A percentile compares a stretch with the other conserved stretches of the same genome.
Conservation (phyloP, 2,113 vertebrate species). For the Silurus meridionalis region DNA sequence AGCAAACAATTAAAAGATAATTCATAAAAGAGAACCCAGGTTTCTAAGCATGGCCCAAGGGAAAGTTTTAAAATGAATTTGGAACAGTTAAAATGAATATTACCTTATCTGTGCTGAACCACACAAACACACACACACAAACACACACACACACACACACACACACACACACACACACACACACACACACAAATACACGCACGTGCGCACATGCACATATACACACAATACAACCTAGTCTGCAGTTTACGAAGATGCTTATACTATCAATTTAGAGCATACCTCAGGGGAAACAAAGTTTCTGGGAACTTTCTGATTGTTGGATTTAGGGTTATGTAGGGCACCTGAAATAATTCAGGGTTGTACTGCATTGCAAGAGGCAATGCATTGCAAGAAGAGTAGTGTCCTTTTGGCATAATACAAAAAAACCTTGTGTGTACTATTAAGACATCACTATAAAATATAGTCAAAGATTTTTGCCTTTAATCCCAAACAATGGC, state of each 20-base stretch:
- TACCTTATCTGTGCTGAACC: neutral
- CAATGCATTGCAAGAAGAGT: no score
- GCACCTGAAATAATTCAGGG: neutral
- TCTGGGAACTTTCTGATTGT: constrained; percentile 11
- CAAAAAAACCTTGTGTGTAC: neutral
- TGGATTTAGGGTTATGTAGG: neutral
- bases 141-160: neutral
- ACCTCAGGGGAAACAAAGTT: constrained; percentile 46
- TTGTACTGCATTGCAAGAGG: neutral
- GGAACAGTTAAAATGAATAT: constrained; percentile 40
- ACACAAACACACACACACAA: constrained; percentile 1
- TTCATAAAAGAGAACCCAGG: neutral
- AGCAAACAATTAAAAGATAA: neutral
- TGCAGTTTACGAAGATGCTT: constrained; percentile 58
- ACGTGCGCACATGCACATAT: neutral
- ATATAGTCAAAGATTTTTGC: neutral
- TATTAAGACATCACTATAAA: neutral
- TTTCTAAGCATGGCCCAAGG: neutral
- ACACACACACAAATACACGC: neutral
- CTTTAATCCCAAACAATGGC: neutral
- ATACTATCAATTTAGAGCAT: constrained; percentile 50
- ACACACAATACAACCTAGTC: constrained; percentile 46
- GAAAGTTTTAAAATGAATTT: constrained; percentile 6
- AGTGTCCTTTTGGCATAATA: neutral
- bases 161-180: constrained; percentile 4